Conservation (phyloP, 2,888 invertebrate species). For the Carpatolechia fugitivella region DNA sequence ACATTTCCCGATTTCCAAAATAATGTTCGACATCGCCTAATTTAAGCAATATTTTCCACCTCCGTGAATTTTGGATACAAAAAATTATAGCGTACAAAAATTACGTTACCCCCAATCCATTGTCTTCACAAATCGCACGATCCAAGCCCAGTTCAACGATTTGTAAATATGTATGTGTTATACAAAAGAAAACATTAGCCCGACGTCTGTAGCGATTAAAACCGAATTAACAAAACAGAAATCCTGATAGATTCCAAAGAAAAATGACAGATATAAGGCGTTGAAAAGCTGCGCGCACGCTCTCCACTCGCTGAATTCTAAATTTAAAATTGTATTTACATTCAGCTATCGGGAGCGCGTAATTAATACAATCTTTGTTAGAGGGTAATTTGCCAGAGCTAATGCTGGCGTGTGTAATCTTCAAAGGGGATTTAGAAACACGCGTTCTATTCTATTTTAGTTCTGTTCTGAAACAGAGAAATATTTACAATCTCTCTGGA, state of each 20-base stretch:
- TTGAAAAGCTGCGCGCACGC: conserved; percentile 53
- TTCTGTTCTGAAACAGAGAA: conserved; percentile 78
- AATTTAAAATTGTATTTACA: conserved; percentile 74
- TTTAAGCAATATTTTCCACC: conserved; percentile 58
- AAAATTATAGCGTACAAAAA: conserved; percentile 34
- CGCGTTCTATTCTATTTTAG: conserved; percentile 78
- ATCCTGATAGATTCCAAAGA: conserved; percentile 43
- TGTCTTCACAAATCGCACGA: conserved; percentile 34
- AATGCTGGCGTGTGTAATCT: conserved; percentile 78
- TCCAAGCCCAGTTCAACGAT: conserved; percentile 18
- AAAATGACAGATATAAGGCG: conserved; percentile 70
- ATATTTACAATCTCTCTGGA: conserved; percentile 78
- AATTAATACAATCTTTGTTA: conserved; percentile 80
- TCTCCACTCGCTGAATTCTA: conserved; percentile 61
- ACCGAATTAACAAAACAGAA: conserved; percentile 37
- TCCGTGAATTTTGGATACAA: conserved; percentile 57
- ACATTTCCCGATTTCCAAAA: conserved; percentile 68
- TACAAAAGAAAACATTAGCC: conserved; percentile 28
- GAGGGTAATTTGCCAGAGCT: conserved; percentile 79
- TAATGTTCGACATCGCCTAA: conserved; percentile 66
- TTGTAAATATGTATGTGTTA: conserved; percentile 16
- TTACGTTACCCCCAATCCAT: conserved; percentile 34
- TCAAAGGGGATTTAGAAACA: conserved; percentile 80
- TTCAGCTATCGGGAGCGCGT: conserved; percentile 74
- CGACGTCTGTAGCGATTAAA: conserved; percentile 41